Conservation (phyloP, 2,888 invertebrate genomes). For the Drosophila austrosaltans region DNA sequence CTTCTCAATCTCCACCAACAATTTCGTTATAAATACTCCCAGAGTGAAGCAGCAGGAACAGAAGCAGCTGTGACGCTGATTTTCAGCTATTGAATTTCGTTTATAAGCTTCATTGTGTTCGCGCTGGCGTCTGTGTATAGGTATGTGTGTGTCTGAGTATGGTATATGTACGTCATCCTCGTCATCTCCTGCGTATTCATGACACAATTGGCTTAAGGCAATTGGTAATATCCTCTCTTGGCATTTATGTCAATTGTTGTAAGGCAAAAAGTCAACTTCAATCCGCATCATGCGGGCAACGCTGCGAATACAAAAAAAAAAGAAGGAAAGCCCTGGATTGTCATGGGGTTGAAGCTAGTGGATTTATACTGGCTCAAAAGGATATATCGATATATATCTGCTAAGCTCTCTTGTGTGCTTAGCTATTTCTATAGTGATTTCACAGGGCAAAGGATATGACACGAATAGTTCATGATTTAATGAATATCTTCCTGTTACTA, state of each 20-base stretch:
- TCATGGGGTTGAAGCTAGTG: slow-evolving; percentile 31
- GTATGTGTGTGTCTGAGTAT: neutral
- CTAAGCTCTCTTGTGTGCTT: slow-evolving; percentile 4
- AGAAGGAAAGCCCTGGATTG: slow-evolving; percentile 30
- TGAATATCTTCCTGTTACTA: neutral
- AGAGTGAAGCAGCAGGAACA: slow-evolving; percentile 25
- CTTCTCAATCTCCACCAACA: slow-evolving; percentile 3
- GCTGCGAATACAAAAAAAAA: neutral
- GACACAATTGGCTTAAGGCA: slow-evolving; percentile 76
- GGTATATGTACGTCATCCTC: slow-evolving; percentile 19
- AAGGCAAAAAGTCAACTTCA: slow-evolving; percentile 64
- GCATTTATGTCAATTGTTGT: slow-evolving; percentile 76
- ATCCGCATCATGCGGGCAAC: slow-evolving; percentile 23
- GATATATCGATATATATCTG: slow-evolving; percentile 1
- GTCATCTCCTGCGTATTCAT: slow-evolving; percentile 69
- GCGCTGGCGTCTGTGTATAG: neutral
- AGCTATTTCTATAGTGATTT: neutral
- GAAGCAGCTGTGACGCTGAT: slow-evolving; percentile 63
- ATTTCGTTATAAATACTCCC: slow-evolving; percentile 52
- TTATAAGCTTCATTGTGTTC: slow-evolving; percentile 64
- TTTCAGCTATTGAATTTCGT: slow-evolving; percentile 74
- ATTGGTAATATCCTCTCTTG: slow-evolving; percentile 77
- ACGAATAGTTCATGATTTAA: neutral
- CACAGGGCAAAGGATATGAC: neutral
- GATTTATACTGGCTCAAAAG: slow-evolving; percentile 41